Base-by-base conservation (phyloP, 2,113 vertebrate species). In the Scalopus aquaticus region DNA sequence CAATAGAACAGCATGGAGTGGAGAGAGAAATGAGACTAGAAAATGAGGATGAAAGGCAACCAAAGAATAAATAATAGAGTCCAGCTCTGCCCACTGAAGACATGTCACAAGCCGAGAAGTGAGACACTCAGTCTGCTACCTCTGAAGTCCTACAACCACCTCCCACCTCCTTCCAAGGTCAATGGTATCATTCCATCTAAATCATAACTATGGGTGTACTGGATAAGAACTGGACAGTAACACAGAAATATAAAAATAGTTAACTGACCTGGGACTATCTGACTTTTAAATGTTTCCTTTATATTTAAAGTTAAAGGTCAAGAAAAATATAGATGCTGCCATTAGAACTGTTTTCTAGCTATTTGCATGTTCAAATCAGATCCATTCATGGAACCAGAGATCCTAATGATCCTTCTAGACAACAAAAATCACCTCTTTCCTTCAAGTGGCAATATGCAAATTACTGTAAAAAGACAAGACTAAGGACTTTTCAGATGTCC, bases 301-400 rank as follows among this genome's bases (percentile, higher is more conserved):
- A 76, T 7, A 65, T 37, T 85, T 88, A 90, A 84, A 84, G 91
- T 69, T n/a, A 46, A 91, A 72, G 96, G 65, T 6, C 58, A 93
- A 88, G 60, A 65, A 7, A 37, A 39, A 91, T 84, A 28, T 32
- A 86, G 15, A 35, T 9, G 37, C 6, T 65, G 3, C 39, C 24
- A 56, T 32, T 65, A 83, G 28, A 73, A 42, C 78, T 37, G 16
- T 42, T 42, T 64, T 64, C 37, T 69, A 65, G 28, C 30, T 35
- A 72, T 79, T 46, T 67, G 5, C 32, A 69, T 54, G 37, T 76
- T 84, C 28, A 37, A 42, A 70, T 85, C 12, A 26, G 42, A 20
- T 49, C 49, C 15, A 67, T 79, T 90, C 13, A 70, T 0, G 60
- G 42, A 93, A 77, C 39, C 39, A 65, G n/a, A 58, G 30, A 72